These are phyloP conservation scores for Silurus aristotelis DNA, from an alignment of 2,797 vertebrate species.

Conservation along the genomic window DNA sequence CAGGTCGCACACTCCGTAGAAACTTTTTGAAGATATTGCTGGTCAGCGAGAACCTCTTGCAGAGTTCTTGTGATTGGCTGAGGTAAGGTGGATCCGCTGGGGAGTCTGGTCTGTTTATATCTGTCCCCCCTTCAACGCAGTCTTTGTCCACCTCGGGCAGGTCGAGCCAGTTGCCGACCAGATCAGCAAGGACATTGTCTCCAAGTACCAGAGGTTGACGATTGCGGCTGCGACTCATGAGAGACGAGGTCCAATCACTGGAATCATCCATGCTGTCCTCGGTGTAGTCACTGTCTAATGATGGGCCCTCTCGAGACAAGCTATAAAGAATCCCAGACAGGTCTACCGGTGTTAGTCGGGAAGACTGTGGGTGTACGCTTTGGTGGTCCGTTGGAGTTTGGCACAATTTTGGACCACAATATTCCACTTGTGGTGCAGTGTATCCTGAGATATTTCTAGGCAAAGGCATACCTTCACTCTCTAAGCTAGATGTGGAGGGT, in stretches of 20 bases:
- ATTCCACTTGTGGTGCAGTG: constrained; percentile 71
- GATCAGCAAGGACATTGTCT: constrained; percentile 93
- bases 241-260: constrained; percentile 90
- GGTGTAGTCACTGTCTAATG: constrained; percentile 71
- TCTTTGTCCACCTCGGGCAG: constrained; percentile 83
- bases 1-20: constrained; percentile 87
- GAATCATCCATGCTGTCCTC: constrained; percentile 77
- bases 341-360: constrained; percentile 56
- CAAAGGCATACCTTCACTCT: constrained; percentile 61
- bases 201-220: constrained; percentile 92
- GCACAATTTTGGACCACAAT: constrained; percentile 68
- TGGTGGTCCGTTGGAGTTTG: constrained; percentile 63
- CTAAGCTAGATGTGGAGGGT: constrained; percentile 69
- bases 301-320: constrained; percentile 75
- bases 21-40: constrained; percentile 97
- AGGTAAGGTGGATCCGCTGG: constrained; percentile 69
- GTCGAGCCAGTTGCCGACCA: constrained; percentile 97
- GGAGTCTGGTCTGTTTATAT: constrained; percentile 70
- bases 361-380: constrained; percentile 44
- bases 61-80: constrained; percentile 86
- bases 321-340: constrained; percentile 73
- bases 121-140: constrained; percentile 51
- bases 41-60: constrained; percentile 88
- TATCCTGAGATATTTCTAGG: constrained; percentile 72
- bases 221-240: constrained; percentile 91